Base-by-base conservation (phyloP, 2,113 vertebrate genomes). In the Engystomops pustulosus region DNA sequence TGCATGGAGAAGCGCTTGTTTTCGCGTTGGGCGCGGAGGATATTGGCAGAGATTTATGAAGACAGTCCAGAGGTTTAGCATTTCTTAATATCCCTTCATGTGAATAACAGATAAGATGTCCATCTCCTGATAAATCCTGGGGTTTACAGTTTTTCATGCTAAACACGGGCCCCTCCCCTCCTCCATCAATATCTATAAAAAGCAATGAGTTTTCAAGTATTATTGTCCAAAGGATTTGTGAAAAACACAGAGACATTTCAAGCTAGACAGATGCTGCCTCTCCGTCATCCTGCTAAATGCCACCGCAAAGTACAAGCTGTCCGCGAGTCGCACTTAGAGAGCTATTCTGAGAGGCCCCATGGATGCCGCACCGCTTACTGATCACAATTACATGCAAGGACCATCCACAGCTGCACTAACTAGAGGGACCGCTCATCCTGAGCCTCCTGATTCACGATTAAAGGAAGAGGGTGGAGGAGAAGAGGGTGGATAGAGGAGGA, bases 51-150 rank as follows among this genome's bases (percentile, higher is more conserved):
- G 49, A 76, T 78, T 38, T 25, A 78, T 78, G 75, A 23, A 55
- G n/a, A 53, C 10, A 55, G 30, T 30, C 17, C 72, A 47, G 18
- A 47, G 72, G 49, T 76, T 55, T 76, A 38, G 32, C 74, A 77
- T 55, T 53, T 75, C 45, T 51, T 3, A 47, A 75, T 51, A 58
- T 51, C 23, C n/a, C 1, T 36, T 58, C 6, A n/a, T 77, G 49
- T 55, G 74, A 77, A 77, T 77, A n/a, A 6, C 49, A 55, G 30
- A 76, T 77, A 58, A 55, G 74, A 36, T 38, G 32, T 36, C n/a
- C 20, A 55, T 77, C 30, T 10, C 4, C n/a, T 30, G 27, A 27
- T 20, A 30, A 51, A 74, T 30, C 71, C 3, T 7, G 4, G 44
- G 14, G 23, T 25, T 45, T 34, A 45, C 38, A 10, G 41, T 30